Evolutionary conservation across 1,140 invertebrate species (phyloP), one percentile per base, ranked within the genome.

Genomic region (Chrysopa pallens): DNA sequence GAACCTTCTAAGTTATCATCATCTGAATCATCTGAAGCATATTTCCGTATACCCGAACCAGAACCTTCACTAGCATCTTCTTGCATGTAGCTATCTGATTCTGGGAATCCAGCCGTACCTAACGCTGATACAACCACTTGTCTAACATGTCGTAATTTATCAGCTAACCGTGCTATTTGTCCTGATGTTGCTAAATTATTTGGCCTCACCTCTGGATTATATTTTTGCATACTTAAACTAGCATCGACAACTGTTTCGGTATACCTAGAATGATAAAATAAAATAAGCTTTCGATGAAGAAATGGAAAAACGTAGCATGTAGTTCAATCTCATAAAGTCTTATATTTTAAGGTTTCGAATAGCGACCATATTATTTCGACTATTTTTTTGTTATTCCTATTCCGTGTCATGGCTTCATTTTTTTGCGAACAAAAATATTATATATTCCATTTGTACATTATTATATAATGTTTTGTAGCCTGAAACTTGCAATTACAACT

Each of bases 121-220:
- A 59, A 33, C 2, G 57, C 53, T 29, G 43, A 48, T 37, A 58
- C 45, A 2, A 57, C 57, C 52, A 57, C 56, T 57, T 61, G 39
- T 11, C 71, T 68, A 50, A 76, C 72, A 55, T 74, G 70, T 54
- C 73, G 62, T 46, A 78, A 60, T 59, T 74, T 72, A 53, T 78
- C 75, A 46, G 71, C 72, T 42, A 76, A 59, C 46, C 64, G 64
- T 44, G 69, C 70, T 29, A 72, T 69, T 48, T 68, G 66, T 15
- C 65, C 54, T 50, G 74, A 69, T 33, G 56, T 53, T 47, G 67
- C 66, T 45, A 62, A 59, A 42, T 59, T 48, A 45, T 56, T 53
- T 35, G 62, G 50, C 43, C 67, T 65, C 48, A 78, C 66, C 58
- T 79, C 76, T 3, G 76, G 74, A 55, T 79, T 79, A 58, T 78